Evolutionary conservation across 2,888 invertebrate genomes (phyloP), one percentile per base, ranked within the genome.

Genomic region (Xestoiulus laeticollis): DNA sequence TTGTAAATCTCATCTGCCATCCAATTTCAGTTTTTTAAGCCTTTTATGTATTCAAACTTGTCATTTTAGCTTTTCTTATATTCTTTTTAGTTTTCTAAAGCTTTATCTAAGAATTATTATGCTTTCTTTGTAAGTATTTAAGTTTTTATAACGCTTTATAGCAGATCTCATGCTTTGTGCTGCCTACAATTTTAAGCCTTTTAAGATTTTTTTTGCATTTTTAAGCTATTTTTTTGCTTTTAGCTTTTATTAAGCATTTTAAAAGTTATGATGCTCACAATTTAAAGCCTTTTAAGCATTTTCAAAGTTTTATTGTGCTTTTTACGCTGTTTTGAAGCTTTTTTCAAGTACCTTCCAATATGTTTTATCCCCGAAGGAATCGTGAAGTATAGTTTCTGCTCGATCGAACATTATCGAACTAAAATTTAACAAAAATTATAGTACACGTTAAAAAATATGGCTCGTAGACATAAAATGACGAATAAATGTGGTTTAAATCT

Each of bases 151-250:
- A n/a, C n/a, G n/a, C n/a, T n/a, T n/a, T n/a, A n/a, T 93, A 88
- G 95, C 95, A 91, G 98, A 99, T 90, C 96, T 94, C 97, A 99
- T 97, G 90, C 99, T 99, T 90, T 97, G 94, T 89, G 93, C 90
- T 12, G 92, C 93, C 91, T 92, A 89, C 30, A 32, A 32, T 14
- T 22, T 14, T n/a, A 30, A 38, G 38, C 38, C 38, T 38, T 38
- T 38, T 38, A 38, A 38, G n/a, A 3, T 48, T 48, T 48, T 48
- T 48, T 48, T 8, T 8, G 16, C 12, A 48, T 48, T 43, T 43
- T n/a, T n/a, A n/a, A n/a, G n/a, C n/a, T n/a, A n/a, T 48, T 48
- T 48, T 48, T 48, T 8, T 8, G 16, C 12, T 8, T 48, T 38
- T 3, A 38, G 38, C 38, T 38, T 38, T 38, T 38, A 38, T 38